Percentiles rank a stretch among this genome's conserved stretches.
Conservation (phyloP, 2,888 invertebrate genomes). For the Polietes domitor region DNA sequence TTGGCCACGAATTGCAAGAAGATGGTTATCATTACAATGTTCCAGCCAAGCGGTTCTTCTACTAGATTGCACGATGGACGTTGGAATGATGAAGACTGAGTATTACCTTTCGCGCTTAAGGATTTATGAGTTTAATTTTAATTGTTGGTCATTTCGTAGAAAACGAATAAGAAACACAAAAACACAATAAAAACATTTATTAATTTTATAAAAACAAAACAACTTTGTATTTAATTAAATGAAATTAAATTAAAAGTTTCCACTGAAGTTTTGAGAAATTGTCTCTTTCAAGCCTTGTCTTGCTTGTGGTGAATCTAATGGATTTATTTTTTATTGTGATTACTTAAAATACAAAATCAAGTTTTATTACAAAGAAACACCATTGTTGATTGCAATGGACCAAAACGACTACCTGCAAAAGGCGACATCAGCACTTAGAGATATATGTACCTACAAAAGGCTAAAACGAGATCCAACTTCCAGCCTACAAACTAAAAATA, state of each 20-base stretch:
- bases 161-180: neutral
- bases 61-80: slow-evolving; percentile 55
- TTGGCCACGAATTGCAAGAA: slow-evolving; percentile 5
- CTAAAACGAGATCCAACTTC: no score
- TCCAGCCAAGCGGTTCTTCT: slow-evolving; percentile 71
- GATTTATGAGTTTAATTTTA: slow-evolving; percentile 28
- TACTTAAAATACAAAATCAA: no score
- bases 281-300: neutral
- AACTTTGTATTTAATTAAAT: neutral
- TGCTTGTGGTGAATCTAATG: no score
- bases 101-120: slow-evolving; percentile 39
- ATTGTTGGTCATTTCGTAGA: slow-evolving; percentile 20
- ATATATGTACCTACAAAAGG: no score
- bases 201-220: neutral
- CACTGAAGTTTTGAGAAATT: no score
- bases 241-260: no score
- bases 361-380: no score
- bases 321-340: no score
- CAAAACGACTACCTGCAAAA: no score
- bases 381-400: no score
- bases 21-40: slow-evolving; percentile 74
- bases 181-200: neutral
- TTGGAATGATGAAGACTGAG: slow-evolving; percentile 59
- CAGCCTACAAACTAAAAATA: no score
- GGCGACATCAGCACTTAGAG: no score